phyloP scores from a whole-genome alignment of 2,888 invertebrate species.

The Toxonevra muliebris region DNA sequence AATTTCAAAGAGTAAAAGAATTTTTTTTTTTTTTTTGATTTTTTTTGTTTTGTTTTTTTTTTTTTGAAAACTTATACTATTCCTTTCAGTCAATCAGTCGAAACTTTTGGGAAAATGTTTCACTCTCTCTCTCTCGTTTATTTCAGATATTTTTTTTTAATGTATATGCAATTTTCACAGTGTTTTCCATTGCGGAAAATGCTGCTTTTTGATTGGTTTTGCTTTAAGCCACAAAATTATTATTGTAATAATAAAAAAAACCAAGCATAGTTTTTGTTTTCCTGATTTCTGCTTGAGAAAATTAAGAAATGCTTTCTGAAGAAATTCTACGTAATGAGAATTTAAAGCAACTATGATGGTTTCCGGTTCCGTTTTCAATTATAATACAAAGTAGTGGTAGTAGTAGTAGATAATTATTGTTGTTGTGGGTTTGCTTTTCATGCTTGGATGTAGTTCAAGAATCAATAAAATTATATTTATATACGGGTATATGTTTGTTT shows the following conservation, averaged over 20 bases:
- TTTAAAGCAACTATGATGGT: constrained; percentile 51
- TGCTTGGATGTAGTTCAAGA: no score
- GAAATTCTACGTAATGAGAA: constrained; percentile 46
- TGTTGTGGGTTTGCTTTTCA: neutral
- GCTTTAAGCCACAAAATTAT: neutral
- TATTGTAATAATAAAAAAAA: neutral
- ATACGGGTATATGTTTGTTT: neutral
- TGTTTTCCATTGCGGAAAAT: neutral
- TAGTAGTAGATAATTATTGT: no score
- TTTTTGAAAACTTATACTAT: constrained; percentile 40
- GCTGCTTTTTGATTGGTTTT: constrained; percentile 7
- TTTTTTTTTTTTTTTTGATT: constrained; percentile 12
- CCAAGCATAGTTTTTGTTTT: neutral
- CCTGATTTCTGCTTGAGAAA: constrained; percentile 39
- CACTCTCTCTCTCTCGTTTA: constrained; percentile 21
- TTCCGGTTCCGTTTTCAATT: neutral
- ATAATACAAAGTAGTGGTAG: no score
- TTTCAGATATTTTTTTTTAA: constrained; percentile 7
- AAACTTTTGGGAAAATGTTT: constrained; percentile 58
- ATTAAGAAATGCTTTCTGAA: no score
- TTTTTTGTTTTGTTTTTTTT: constrained; percentile 27
- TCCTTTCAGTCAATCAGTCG: constrained; percentile 63
- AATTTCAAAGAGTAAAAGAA: constrained; percentile 23
- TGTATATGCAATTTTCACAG: neutral
- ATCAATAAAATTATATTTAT: neutral